These are phyloP conservation scores for Palythoa heliodiscus DNA, from an alignment of 92 coral and sea anemone genomes.

Conservation along the genomic window DNA sequence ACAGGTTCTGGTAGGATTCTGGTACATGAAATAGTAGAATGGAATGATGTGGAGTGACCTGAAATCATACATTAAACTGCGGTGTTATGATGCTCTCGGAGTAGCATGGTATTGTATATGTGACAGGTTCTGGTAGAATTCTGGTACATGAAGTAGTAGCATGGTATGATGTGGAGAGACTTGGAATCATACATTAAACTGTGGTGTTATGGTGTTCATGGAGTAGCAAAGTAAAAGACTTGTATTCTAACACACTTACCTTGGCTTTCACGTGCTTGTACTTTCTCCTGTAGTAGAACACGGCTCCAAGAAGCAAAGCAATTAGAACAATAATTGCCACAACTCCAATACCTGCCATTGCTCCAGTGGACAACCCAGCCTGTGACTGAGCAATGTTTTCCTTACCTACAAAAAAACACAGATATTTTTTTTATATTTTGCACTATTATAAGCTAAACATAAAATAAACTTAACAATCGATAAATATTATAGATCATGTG, in stretches of 20 bases:
- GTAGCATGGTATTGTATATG: no score
- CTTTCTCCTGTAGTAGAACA: conserved; percentile 76
- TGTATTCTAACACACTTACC: conserved; percentile 19
- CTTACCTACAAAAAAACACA: neutral
- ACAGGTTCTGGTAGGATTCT: no score
- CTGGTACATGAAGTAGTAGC: no score
- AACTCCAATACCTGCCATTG: conserved; percentile 63
- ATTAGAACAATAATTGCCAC: conserved; percentile 51
- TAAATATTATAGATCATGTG: no score
- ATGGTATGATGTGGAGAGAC: no score
- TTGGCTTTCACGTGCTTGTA: conserved; percentile 51
- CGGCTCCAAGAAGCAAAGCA: conserved; percentile 53
- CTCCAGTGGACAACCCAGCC: conserved; percentile 65
- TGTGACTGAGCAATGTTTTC: neutral
- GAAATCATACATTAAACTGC: neutral
- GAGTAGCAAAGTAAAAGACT: neutral
- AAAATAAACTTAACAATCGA: no score
- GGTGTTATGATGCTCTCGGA: neutral
- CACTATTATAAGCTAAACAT: neutral
- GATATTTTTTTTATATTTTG: neutral
- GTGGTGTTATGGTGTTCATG: neutral
- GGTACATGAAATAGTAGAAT: no score
- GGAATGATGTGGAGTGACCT: no score
- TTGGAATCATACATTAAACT: neutral
- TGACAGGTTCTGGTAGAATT: no score